Percentiles rank a stretch among this genome's conserved stretches.
phyloP scores from a whole-genome alignment of 2,888 invertebrate species.

The Eupithecia inturbata region DNA sequence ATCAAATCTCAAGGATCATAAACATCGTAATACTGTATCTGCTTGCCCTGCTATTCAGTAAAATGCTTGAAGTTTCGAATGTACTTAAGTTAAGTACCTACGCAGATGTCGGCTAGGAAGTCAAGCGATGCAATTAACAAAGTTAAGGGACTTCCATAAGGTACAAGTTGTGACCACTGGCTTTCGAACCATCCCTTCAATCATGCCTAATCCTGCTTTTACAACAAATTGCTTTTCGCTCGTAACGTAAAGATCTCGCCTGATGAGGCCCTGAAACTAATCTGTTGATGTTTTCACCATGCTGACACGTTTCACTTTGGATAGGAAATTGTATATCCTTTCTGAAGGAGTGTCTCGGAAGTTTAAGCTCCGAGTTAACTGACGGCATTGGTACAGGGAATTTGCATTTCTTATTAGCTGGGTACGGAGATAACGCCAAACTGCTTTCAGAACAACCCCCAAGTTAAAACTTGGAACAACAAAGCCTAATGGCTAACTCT shows the following conservation, averaged over 20 bases:
- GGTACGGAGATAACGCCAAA: slow-evolving; percentile 10
- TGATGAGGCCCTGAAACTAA: slow-evolving; percentile 53
- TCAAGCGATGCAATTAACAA: slow-evolving; percentile 31
- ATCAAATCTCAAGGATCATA: background rate
- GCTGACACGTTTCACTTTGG: slow-evolving; percentile 52
- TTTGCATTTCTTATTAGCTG: slow-evolving; percentile 23
- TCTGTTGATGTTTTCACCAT: slow-evolving; percentile 48
- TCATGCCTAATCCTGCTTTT: slow-evolving; percentile 52
- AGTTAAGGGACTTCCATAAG: slow-evolving; percentile 34
- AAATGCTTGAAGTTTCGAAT: slow-evolving; percentile 12
- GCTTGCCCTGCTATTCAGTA: background rate
- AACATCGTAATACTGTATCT: background rate
- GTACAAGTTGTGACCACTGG: slow-evolving; percentile 31
- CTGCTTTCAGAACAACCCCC: slow-evolving; percentile 9
- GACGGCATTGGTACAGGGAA: slow-evolving; percentile 15
- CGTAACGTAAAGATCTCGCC: slow-evolving; percentile 46
- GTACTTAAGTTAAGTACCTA: slow-evolving; percentile 2
- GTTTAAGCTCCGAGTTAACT: slow-evolving; percentile 15
- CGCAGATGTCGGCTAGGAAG: slow-evolving; percentile 20
- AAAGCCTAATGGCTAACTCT: background rate
- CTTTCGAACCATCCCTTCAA: slow-evolving; percentile 43
- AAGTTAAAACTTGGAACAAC: slow-evolving; percentile 13
- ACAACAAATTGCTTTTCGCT: slow-evolving; percentile 48
- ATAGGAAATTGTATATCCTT: slow-evolving; percentile 41
- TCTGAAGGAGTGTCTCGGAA: slow-evolving; percentile 24